A percentile compares a stretch with the other conserved stretches of the same genome.
These are phyloP conservation scores for Ibycter americanus DNA, from an alignment of 2,797 vertebrate genomes.

Conservation along the genomic window DNA sequence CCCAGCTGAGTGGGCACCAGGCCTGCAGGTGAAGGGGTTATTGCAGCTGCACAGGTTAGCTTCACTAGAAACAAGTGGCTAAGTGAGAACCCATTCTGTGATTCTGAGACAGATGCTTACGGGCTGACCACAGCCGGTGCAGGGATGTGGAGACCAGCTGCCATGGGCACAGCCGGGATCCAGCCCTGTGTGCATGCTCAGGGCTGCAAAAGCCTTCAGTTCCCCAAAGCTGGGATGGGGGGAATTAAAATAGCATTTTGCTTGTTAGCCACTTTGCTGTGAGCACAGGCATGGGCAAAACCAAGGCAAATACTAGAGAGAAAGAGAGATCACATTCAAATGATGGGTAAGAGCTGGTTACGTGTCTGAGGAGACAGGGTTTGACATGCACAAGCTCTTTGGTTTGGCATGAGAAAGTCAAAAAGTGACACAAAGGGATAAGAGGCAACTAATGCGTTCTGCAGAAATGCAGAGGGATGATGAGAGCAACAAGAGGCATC, in stretches of 20 bases:
- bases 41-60: background rate
- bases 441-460: rapidly evolving
- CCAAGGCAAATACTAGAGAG: rapidly evolving
- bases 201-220: background rate
- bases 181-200: rapidly evolving
- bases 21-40: background rate
- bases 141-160: rapidly evolving
- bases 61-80: background rate
- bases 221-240: background rate
- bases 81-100: background rate
- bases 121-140: rapidly evolving
- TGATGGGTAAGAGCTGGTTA: rapidly evolving
- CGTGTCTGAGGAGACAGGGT: rapidly evolving
- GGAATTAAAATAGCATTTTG: rapidly evolving
- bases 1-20: too few relatives aligned
- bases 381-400: rapidly evolving
- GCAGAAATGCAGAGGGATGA: background rate
- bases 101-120: rapidly evolving
- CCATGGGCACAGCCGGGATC: background rate
- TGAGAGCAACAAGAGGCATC: rapidly evolving
- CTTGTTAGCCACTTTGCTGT: background rate
- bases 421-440: background rate
- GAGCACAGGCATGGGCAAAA: background rate
- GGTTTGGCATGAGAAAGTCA: background rate
- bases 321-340: rapidly evolving